A percentile compares a stretch with the other conserved stretches of the same genome.
Evolutionary conservation across 2,113 vertebrate genomes (phyloP).

Genomic region (Chrysochloris asiatica): DNA sequence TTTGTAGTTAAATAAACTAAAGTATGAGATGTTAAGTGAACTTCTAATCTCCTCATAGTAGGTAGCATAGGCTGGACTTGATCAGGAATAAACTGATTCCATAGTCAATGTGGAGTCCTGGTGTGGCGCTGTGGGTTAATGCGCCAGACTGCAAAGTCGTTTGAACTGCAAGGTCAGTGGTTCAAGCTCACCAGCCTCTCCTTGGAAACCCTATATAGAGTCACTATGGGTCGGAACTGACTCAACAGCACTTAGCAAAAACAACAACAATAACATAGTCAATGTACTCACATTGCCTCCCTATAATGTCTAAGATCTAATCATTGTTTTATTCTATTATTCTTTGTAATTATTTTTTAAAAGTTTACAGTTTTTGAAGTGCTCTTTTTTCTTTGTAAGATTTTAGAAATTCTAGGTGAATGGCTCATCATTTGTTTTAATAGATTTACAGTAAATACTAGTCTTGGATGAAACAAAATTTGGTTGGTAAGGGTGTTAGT

Average conservation of each 20-base stretch:
- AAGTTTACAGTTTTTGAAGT: not conserved
- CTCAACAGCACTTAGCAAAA: too few relatives aligned
- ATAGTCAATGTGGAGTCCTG: not conserved
- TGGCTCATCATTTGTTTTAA: too few relatives aligned
- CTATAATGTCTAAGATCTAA: not conserved
- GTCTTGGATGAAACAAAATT: not conserved
- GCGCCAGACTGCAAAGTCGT: too few relatives aligned
- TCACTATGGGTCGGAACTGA: too few relatives aligned
- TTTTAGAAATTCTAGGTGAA: not conserved
- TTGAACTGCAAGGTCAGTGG: too few relatives aligned
- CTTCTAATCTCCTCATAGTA: not conserved
- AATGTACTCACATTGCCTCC: not conserved
- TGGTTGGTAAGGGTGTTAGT: not conserved
- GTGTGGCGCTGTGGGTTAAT: too few relatives aligned
- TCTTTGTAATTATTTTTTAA: slow-evolving; percentile 2
- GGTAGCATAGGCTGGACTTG: not conserved
- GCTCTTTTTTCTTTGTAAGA: not conserved
- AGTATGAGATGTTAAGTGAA: not conserved
- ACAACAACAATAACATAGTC: too few relatives aligned
- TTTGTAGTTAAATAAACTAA: not conserved
- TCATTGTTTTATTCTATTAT: not conserved
- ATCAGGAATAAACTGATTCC: not conserved
- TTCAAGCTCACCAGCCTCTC: too few relatives aligned
- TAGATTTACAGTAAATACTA: not conserved
- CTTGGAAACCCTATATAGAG: too few relatives aligned